These are phyloP conservation scores for Zapornia atra DNA, from an alignment of 2,113 vertebrate genomes.

Conservation along the genomic window DNA sequence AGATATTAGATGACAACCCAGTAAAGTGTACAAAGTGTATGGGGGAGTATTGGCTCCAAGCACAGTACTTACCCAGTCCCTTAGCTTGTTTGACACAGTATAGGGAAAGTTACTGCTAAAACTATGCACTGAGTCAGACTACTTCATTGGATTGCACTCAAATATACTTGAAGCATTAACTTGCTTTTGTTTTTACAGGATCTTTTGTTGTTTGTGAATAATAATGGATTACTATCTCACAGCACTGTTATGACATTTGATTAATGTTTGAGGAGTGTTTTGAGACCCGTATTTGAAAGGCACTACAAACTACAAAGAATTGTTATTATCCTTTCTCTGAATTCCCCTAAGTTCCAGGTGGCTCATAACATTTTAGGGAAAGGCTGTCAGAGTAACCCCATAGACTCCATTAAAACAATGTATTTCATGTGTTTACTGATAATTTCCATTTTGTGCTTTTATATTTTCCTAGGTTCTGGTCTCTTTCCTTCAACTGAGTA, in stretches of 20 bases:
- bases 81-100: accelerated
- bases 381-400: neutral
- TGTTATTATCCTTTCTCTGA: conserved; percentile 23
- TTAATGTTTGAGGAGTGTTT: conserved; percentile 30
- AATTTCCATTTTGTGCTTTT: conserved; percentile 4
- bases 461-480: neutral
- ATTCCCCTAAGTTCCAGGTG: conserved; percentile 30
- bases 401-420: neutral
- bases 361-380: conserved; percentile 35
- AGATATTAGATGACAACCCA: neutral
- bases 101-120: neutral
- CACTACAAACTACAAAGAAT: conserved; percentile 26
- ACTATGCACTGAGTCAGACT: neutral
- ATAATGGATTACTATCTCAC: neutral
- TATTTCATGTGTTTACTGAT: neutral
- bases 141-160: neutral
- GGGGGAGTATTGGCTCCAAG: neutral
- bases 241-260: neutral
- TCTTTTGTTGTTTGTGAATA: conserved; percentile 1
- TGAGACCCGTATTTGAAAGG: conserved; percentile 34
- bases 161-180: neutral
- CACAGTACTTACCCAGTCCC: neutral
- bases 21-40: accelerated
- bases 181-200: neutral
- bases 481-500: neutral